Conservation (phyloP, 2,797 vertebrate species). For the Varecia variegata region DNA sequence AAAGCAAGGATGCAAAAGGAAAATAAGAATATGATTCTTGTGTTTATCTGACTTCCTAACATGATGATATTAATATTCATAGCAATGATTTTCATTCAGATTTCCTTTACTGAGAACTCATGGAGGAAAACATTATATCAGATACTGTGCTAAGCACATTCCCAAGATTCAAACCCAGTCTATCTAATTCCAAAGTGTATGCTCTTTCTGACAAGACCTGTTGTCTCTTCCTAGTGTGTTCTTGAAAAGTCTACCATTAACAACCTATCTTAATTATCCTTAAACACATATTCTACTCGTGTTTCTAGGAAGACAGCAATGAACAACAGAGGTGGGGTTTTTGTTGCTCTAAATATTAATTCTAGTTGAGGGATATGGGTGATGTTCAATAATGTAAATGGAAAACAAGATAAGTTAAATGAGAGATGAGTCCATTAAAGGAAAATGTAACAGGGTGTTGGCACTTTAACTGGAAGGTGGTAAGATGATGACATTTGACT, state of each 20-base stretch:
- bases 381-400: not conserved
- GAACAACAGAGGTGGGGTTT: not conserved
- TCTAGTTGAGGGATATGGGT: not conserved
- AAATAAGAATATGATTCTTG: not conserved
- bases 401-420: not conserved
- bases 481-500: not conserved
- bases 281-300: not conserved
- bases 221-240: not conserved
- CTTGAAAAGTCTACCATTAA: not conserved
- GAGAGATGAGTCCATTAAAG: not conserved
- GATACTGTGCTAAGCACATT: accelerated
- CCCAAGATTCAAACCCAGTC: no score
- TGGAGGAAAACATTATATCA: not conserved
- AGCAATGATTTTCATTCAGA: not conserved
- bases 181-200: not conserved
- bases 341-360: not conserved
- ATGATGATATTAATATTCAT: accelerated
- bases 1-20: not conserved
- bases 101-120: not conserved
- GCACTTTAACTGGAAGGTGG: not conserved
- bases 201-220: not conserved
- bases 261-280: not conserved
- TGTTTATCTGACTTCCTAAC: not conserved
- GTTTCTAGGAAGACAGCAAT: not conserved
- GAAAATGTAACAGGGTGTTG: no score